A percentile compares a stretch with the other conserved stretches of the same genome.
Conservation (phyloP, 2,113 vertebrate genomes). For the Athene cunicularia region DNA sequence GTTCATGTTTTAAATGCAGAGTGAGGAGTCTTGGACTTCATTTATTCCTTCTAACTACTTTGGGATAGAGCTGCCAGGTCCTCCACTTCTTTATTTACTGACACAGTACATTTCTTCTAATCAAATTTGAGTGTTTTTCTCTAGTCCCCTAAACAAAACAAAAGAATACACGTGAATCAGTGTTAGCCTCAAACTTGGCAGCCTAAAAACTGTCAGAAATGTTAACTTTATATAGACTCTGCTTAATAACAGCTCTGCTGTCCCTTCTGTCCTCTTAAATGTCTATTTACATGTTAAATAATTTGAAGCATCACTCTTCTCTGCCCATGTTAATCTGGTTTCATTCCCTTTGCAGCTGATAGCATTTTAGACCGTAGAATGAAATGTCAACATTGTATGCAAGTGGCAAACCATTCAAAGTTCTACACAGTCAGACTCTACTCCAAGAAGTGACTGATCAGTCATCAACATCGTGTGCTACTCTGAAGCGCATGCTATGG, state of each 20-base stretch:
- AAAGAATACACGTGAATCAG: not conserved
- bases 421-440: not conserved
- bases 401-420: not conserved
- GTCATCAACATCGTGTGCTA: not conserved
- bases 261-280: constrained; percentile 41
- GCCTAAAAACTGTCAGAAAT: constrained; percentile 27
- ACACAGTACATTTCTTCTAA: not conserved
- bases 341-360: not conserved
- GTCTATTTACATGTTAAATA: constrained; percentile 6
- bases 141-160: not conserved
- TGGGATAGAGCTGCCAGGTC: not conserved
- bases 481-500: not conserved
- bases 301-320: constrained; percentile 15
- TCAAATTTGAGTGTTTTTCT: constrained; percentile 13
- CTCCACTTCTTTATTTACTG: not conserved
- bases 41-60: not conserved
- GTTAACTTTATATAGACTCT: not conserved
- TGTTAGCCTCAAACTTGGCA: constrained; percentile 1
- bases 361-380: not conserved
- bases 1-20: not conserved
- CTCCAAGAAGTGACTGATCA: not conserved
- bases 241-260: constrained; percentile 8
- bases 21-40: not conserved
- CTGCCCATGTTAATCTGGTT: constrained; percentile 8
- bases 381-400: fast-evolving